phyloP scores from a whole-genome alignment of 2,888 invertebrate species.

The Latheticus oryzae region DNA sequence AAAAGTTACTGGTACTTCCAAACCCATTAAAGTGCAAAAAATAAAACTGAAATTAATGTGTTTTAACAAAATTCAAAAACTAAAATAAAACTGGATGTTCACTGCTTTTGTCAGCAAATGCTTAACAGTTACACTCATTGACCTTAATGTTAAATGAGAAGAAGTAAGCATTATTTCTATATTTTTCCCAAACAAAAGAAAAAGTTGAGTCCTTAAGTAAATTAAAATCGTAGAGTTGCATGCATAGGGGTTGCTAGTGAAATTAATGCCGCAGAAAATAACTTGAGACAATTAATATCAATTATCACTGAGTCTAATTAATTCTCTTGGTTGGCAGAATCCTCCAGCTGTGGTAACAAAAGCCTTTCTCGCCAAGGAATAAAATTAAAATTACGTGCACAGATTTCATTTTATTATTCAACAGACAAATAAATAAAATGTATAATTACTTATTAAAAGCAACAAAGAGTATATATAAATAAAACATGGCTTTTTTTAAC shows the following conservation, averaged over 20 bases:
- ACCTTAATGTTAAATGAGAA: too few species aligned
- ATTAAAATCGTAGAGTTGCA: conserved; percentile 13
- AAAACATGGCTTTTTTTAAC: conserved; percentile 20
- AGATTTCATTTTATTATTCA: conserved; percentile 4
- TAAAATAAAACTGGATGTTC: too few species aligned
- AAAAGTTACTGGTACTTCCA: too few species aligned
- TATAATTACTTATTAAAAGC: too few species aligned
- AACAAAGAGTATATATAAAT: conserved; percentile 15
- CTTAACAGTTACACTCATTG: too few species aligned
- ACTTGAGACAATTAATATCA: conserved; percentile 61
- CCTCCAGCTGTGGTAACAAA: conserved; percentile 47
- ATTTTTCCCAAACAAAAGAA: background rate
- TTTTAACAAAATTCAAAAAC: too few species aligned
- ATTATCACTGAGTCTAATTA: conserved; percentile 52
- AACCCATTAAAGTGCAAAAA: too few species aligned
- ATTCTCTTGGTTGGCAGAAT: conserved; percentile 42
- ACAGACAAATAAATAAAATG: conserved; percentile 1
- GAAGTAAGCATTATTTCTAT: too few species aligned
- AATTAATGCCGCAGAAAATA: conserved; percentile 58
- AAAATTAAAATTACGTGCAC: conserved; percentile 9
- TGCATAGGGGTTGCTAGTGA: conserved; percentile 36
- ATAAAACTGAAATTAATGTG: too few species aligned
- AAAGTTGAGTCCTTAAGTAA: conserved; percentile 1
- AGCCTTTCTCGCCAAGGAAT: conserved; percentile 38
- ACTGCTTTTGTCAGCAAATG: too few species aligned